Evolutionary conservation across 2,113 vertebrate species (phyloP).

Genomic region (Cyanocitta stelleri): DNA sequence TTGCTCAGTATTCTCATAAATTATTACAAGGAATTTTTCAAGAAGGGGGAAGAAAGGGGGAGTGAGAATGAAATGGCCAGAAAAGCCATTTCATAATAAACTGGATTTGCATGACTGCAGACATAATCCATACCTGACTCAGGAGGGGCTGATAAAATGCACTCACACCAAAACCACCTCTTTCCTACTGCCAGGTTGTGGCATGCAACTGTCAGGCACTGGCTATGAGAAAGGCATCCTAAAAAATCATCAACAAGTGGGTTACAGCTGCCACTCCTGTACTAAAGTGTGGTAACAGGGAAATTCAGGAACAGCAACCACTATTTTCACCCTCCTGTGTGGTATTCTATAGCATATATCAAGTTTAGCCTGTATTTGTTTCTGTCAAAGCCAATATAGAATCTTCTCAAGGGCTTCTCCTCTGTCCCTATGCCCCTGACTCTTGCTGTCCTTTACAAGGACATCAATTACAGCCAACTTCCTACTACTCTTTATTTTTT

Average conservation of each 20-base stretch:
- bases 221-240: not conserved
- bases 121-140: not conserved
- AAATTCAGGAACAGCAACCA: not conserved
- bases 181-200: not conserved
- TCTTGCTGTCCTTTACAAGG: not conserved
- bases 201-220: accelerated
- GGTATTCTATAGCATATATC: not conserved
- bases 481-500: no score
- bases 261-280: not conserved
- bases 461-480: not conserved
- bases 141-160: not conserved
- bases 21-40: not conserved
- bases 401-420: not conserved
- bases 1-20: not conserved
- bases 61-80: not conserved
- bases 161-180: not conserved
- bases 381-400: not conserved
- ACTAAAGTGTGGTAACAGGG: not conserved
- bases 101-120: not conserved
- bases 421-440: not conserved
- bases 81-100: not conserved
- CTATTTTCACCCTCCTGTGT: not conserved
- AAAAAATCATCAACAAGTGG: not conserved
- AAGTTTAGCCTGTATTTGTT: not conserved
- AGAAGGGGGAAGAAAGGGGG: not conserved